These are phyloP conservation scores for Dromas ardeola DNA, from an alignment of 2,113 vertebrate species.

Conservation along the genomic window DNA sequence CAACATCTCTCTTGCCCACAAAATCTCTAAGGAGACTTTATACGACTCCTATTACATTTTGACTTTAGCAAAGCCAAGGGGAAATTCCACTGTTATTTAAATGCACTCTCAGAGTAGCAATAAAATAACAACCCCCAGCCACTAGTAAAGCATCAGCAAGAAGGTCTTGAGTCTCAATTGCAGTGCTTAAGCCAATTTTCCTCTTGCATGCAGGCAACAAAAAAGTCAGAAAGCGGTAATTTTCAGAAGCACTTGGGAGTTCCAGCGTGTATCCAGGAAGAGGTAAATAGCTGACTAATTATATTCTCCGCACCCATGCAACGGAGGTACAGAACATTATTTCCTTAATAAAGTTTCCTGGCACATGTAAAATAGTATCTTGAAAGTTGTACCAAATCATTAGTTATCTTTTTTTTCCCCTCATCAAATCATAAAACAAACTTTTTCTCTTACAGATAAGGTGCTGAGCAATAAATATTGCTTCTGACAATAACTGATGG, in stretches of 20 bases:
- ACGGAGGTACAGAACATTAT: not conserved
- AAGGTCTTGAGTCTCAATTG: not conserved
- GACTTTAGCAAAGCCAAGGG: constrained; percentile 14
- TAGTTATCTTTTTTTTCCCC: not conserved
- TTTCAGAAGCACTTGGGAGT: not conserved
- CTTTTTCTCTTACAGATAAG: not conserved
- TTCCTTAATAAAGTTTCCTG: not conserved
- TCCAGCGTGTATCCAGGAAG: not conserved
- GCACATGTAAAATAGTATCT: not conserved
- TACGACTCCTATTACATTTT: not conserved
- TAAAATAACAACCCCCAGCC: not conserved
- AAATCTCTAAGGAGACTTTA: constrained; percentile 23
- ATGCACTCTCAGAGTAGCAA: not conserved
- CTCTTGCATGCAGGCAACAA: not conserved
- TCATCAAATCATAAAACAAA: not conserved
- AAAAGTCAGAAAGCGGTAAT: not conserved
- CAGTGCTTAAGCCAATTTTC: not conserved
- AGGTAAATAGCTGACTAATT: not conserved
- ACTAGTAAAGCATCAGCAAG: not conserved
- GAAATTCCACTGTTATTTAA: constrained; percentile 52
- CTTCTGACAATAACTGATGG: not conserved
- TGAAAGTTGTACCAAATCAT: not conserved
- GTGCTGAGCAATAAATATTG: not conserved
- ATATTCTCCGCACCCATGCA: not conserved
- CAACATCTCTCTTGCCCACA: not conserved